Percentiles rank a stretch among this genome's conserved stretches.
phyloP scores from a whole-genome alignment of 53 echinoderm and acorn worm genomes.

The Mesocentrotus franciscanus region DNA sequence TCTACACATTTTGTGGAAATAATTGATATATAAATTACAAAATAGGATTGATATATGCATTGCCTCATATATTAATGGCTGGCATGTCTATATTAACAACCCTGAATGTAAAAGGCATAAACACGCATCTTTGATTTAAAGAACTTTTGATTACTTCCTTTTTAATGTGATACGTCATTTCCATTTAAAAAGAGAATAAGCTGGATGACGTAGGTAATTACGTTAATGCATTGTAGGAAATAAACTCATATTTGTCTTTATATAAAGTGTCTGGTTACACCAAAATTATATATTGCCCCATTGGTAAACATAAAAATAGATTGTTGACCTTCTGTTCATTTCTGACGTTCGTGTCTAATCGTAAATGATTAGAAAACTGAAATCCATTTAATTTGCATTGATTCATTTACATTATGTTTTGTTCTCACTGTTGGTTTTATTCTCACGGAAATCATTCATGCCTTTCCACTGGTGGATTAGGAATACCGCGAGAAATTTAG shows the following conservation, averaged over 20 bases:
- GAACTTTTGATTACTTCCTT: background rate
- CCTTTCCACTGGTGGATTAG: background rate
- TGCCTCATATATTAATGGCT: too few species aligned
- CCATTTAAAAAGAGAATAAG: background rate
- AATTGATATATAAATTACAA: too few species aligned
- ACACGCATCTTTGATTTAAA: too few species aligned
- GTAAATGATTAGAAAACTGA: background rate
- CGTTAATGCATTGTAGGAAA: background rate
- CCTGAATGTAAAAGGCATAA: too few species aligned
- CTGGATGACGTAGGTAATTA: background rate
- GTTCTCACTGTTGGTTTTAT: background rate
- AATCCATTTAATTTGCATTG: background rate
- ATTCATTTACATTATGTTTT: background rate
- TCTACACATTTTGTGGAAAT: too few species aligned
- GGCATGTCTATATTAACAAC: too few species aligned
- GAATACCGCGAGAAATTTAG: background rate
- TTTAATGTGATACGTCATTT: background rate
- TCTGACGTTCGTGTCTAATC: background rate
- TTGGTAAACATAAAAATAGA: background rate
- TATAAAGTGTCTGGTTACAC: background rate
- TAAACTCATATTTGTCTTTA: background rate
- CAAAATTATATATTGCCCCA: too few species aligned
- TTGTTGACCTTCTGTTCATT: background rate
- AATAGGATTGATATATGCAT: too few species aligned
- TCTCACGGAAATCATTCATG: background rate